Evolutionary conservation across 2,888 invertebrate species (phyloP).

Genomic region (Chirona hameri): DNA sequence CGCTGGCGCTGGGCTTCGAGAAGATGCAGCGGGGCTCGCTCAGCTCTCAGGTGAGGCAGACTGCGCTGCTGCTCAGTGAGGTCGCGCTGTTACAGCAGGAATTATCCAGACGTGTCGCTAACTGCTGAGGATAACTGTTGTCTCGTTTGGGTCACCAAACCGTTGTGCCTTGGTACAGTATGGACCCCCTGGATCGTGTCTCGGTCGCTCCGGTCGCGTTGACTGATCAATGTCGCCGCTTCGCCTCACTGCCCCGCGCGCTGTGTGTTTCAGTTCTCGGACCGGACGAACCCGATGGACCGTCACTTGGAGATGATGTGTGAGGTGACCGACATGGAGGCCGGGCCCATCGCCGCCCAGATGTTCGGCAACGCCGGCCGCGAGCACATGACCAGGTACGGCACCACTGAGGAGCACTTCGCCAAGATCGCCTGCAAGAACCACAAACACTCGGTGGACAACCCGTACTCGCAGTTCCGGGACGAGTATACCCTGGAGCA

Average conservation of each 20-base stretch:
- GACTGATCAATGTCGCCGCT: no score
- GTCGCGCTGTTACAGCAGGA: no score
- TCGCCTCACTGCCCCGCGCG: no score
- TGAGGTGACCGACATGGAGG: slow-evolving; percentile 72
- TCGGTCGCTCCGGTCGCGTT: no score
- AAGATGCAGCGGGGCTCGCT: slow-evolving; percentile 96
- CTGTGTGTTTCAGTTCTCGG: slow-evolving; percentile 56
- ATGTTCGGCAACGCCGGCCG: slow-evolving; percentile 93
- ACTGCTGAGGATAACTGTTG: no score
- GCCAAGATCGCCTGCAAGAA: slow-evolving; percentile 98
- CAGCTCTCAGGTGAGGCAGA: slow-evolving; percentile 58
- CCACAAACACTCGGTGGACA: slow-evolving; percentile 92
- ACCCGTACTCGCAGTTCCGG: slow-evolving; percentile 93
- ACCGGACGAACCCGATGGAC: slow-evolving; percentile 85
- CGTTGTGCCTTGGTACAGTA: no score
- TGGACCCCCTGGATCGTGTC: no score
- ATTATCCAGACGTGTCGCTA: no score
- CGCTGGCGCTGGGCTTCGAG: slow-evolving; percentile 92
- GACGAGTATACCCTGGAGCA: slow-evolving; percentile 87
- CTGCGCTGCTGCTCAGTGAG: neutral
- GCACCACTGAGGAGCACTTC: slow-evolving; percentile 86
- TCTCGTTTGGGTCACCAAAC: no score
- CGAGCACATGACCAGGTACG: slow-evolving; percentile 95
- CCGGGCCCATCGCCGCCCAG: slow-evolving; percentile 86
- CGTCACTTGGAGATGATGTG: slow-evolving; percentile 81